phyloP scores from a whole-genome alignment of 2,797 vertebrate species.

The Microctenopoma lineatum region DNA sequence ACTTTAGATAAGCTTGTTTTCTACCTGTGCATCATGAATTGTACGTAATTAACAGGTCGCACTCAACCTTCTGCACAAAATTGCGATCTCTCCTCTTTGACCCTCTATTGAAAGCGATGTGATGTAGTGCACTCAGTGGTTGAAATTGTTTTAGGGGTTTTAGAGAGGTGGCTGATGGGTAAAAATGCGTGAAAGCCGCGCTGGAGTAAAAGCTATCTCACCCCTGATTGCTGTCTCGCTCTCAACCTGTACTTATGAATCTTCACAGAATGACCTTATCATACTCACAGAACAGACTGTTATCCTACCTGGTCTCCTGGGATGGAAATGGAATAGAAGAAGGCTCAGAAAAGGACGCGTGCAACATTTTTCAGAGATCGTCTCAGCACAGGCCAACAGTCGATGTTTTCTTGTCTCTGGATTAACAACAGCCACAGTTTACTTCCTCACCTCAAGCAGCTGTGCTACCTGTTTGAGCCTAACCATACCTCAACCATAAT shows the following conservation, averaged over 20 bases:
- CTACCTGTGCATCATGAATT: conserved; percentile 63
- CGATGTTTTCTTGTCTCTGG: neutral
- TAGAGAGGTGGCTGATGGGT: conserved; percentile 64
- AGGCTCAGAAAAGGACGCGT: conserved; percentile 25
- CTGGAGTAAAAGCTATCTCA: conserved; percentile 68
- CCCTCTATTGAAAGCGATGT: conserved; percentile 67
- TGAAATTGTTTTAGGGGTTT: conserved; percentile 77
- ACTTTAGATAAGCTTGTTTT: conserved; percentile 66
- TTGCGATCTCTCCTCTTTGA: conserved; percentile 72
- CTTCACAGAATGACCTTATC: conserved; percentile 64
- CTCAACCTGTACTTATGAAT: conserved; percentile 73
- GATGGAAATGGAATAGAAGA: conserved; percentile 45
- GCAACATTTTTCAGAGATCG: neutral
- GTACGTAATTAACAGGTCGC: conserved; percentile 76
- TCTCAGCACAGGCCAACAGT: neutral
- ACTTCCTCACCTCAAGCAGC: neutral
- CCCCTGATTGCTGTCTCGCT: conserved; percentile 72
- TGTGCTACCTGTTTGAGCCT: neutral
- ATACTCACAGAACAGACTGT: conserved; percentile 62
- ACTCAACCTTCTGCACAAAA: conserved; percentile 65
- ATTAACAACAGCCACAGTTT: neutral
- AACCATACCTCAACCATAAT: neutral
- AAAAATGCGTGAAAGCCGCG: conserved; percentile 74
- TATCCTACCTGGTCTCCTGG: conserved; percentile 36
- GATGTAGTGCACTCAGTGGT: conserved; percentile 71